Evolutionary conservation across 2,113 vertebrate genomes (phyloP).

Genomic region (Sceloporus tristichus): DNA sequence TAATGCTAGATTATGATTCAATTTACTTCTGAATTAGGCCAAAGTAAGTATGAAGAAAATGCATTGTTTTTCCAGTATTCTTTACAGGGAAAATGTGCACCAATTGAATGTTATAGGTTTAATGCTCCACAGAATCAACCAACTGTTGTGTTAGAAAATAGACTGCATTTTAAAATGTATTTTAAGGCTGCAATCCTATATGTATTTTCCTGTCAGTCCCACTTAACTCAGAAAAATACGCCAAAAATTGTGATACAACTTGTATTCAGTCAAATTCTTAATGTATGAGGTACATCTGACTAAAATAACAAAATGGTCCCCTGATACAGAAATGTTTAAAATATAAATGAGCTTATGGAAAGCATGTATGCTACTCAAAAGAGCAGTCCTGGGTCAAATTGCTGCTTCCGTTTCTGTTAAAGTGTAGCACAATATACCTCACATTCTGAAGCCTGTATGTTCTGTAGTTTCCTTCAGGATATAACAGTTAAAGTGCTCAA

Average conservation of each 20-base stretch:
- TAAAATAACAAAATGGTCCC: not conserved
- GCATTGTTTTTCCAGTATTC: not conserved
- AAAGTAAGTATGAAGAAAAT: not conserved
- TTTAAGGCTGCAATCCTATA: not conserved
- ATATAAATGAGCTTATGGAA: not conserved
- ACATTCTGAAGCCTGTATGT: not conserved
- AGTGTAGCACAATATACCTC: no score
- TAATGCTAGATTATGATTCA: not conserved
- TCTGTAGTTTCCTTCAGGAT: no score
- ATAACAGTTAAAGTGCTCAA: not conserved
- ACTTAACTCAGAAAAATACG: not conserved
- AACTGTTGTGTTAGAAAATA: slow-evolving; percentile 4
- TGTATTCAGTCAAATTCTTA: not conserved
- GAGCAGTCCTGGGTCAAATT: not conserved
- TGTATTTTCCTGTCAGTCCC: not conserved
- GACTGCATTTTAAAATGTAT: no score
- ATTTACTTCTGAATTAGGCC: no score
- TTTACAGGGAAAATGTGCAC: slow-evolving; percentile 13
- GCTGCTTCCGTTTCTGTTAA: not conserved
- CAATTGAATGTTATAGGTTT: not conserved
- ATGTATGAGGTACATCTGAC: not conserved
- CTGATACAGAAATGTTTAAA: not conserved
- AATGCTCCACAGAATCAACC: slow-evolving; percentile 21
- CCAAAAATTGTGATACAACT: not conserved
- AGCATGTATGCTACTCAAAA: not conserved